phyloP scores from a whole-genome alignment of 2,888 invertebrate species.

The Bruchidius siliquastri region DNA sequence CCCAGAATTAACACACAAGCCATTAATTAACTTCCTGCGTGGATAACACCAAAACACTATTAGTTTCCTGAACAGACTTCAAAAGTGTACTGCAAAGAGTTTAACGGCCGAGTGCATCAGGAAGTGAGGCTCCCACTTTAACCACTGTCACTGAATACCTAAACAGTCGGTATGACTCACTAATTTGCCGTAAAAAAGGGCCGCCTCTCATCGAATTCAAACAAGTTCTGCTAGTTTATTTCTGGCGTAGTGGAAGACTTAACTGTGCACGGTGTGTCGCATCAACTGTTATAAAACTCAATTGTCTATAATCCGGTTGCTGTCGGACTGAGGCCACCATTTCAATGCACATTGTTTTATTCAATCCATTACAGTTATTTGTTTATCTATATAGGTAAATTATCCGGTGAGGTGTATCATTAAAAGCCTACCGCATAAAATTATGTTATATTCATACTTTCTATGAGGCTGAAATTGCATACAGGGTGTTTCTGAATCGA shows the following conservation, averaged over 20 bases:
- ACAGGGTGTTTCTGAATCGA: background rate
- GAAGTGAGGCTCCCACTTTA: background rate
- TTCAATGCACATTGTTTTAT: slow-evolving; percentile 14
- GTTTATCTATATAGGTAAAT: slow-evolving; percentile 19
- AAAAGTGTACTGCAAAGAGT: background rate
- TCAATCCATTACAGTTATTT: slow-evolving; percentile 12
- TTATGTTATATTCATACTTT: background rate
- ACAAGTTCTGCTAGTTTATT: background rate
- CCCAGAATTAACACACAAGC: background rate
- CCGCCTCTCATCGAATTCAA: background rate
- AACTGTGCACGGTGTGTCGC: background rate
- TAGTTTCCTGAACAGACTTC: background rate
- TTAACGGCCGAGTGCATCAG: background rate
- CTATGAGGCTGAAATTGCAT: background rate
- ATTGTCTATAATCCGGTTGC: background rate
- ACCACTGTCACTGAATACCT: background rate
- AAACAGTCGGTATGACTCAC: background rate
- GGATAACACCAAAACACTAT: background rate
- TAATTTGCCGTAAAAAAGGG: background rate
- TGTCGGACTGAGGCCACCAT: background rate
- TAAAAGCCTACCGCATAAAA: slow-evolving; percentile 5
- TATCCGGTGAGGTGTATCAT: slow-evolving; percentile 13
- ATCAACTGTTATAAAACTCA: background rate
- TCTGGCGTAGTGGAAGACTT: background rate
- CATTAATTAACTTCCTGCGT: background rate